These are phyloP conservation scores for Listronotus oregonensis DNA, from an alignment of 1,140 invertebrate species.

Conservation along the genomic window DNA sequence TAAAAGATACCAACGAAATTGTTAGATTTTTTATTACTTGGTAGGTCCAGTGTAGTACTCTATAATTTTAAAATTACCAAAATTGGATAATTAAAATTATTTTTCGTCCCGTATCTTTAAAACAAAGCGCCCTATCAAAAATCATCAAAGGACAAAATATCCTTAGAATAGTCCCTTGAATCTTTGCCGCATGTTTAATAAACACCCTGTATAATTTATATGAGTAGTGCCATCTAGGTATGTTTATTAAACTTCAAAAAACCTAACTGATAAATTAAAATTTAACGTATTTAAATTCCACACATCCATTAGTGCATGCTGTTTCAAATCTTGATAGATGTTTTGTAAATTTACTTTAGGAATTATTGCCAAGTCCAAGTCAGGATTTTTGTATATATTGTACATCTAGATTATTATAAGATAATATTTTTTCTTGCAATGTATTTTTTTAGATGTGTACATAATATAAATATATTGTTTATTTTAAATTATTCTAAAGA, in stretches of 20 bases:
- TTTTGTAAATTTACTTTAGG: slow-evolving; percentile 30
- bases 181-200: too few relatives aligned
- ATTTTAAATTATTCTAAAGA: slow-evolving; percentile 21
- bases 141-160: too few relatives aligned
- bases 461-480: slow-evolving; percentile 21
- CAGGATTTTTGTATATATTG: slow-evolving; percentile 53
- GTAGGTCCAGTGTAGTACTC: too few relatives aligned
- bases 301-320: slow-evolving; percentile 16
- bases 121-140: too few relatives aligned
- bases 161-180: too few relatives aligned
- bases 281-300: neutral
- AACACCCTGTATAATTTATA: too few relatives aligned
- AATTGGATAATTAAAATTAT: too few relatives aligned
- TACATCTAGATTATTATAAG: slow-evolving; percentile 53
- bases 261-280: neutral
- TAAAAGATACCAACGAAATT: too few relatives aligned
- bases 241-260: slow-evolving; percentile 11
- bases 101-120: too few relatives aligned
- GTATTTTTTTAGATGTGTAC: slow-evolving; percentile 56
- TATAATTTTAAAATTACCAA: too few relatives aligned
- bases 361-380: slow-evolving; percentile 49
- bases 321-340: slow-evolving; percentile 12
- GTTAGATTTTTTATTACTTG: too few relatives aligned
- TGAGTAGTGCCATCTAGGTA: slow-evolving; percentile 6
- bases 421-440: slow-evolving; percentile 55